These are phyloP conservation scores for Zaprionus inermis DNA, from an alignment of 1,140 invertebrate genomes.

Conservation along the genomic window DNA sequence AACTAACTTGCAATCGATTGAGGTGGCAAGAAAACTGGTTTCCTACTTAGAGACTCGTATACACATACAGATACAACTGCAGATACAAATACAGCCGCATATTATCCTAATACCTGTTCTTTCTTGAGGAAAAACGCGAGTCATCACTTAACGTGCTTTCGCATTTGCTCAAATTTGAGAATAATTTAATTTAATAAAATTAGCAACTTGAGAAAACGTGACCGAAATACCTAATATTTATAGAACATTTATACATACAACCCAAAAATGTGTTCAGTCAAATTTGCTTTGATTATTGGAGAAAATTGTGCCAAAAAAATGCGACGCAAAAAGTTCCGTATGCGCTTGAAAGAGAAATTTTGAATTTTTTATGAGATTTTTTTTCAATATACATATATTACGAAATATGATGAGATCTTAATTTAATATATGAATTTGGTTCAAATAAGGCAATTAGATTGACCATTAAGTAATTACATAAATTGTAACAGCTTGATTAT, in stretches of 20 bases:
- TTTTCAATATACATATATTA: neutral
- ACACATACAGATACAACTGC: constrained; percentile 9
- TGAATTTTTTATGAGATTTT: neutral
- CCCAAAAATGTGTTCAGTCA: neutral
- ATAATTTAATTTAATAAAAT: constrained; percentile 40
- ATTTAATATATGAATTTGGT: neutral
- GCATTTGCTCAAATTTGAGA: neutral
- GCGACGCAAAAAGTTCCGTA: neutral
- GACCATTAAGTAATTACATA: neutral
- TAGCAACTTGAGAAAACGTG: constrained; percentile 25
- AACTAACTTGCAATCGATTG: constrained; percentile 46
- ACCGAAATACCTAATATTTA: constrained; percentile 17
- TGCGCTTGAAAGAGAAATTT: neutral
- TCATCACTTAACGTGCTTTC: constrained; percentile 26
- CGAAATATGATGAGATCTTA: neutral
- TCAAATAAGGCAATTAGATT: neutral
- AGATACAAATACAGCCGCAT: neutral
- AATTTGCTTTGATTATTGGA: constrained; percentile 3
- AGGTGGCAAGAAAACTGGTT: constrained; percentile 43
- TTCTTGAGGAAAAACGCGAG: constrained; percentile 15
- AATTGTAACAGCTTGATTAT: neutral
- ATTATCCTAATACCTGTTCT: constrained; percentile 34
- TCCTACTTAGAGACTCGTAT: constrained; percentile 11
- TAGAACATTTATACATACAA: neutral
- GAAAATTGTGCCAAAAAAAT: constrained; percentile 9